phyloP scores from a whole-genome alignment of 2,113 vertebrate species.

The Macquaria ambigua region DNA sequence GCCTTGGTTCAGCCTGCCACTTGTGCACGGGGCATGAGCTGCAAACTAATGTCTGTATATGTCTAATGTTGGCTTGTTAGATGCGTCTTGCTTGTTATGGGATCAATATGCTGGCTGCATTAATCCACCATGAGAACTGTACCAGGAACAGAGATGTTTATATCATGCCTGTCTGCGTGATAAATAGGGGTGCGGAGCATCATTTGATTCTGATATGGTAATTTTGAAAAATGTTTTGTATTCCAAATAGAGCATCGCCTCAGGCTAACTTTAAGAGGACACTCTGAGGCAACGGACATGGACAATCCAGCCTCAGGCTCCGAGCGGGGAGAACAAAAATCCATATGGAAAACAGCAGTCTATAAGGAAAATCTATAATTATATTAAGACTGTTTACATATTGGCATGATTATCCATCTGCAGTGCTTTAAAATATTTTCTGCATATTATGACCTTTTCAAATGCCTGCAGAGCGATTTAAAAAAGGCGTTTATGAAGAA shows the following conservation, averaged over 20 bases:
- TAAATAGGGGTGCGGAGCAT: slow-evolving; percentile 39
- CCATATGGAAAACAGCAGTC: slow-evolving; percentile 27
- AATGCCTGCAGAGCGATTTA: slow-evolving; percentile 48
- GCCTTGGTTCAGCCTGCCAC: slow-evolving; percentile 47
- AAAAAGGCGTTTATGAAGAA: slow-evolving; percentile 46
- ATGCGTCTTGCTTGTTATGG: slow-evolving; percentile 40
- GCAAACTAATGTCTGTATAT: slow-evolving; percentile 62
- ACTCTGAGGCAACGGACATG: slow-evolving; percentile 24
- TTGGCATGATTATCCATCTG: slow-evolving; percentile 65
- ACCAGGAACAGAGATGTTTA: slow-evolving; percentile 58
- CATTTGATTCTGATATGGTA: slow-evolving; percentile 42
- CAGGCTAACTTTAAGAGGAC: slow-evolving; percentile 43
- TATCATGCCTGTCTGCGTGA: slow-evolving; percentile 39
- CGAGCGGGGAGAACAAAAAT: slow-evolving; percentile 21
- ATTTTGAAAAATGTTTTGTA: slow-evolving; percentile 49
- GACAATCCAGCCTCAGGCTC: slow-evolving; percentile 21
- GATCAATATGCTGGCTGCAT: slow-evolving; percentile 71
- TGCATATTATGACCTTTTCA: slow-evolving; percentile 68
- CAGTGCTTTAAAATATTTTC: slow-evolving; percentile 48
- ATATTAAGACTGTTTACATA: slow-evolving; percentile 56
- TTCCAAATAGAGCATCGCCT: slow-evolving; percentile 37
- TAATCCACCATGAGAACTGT: slow-evolving; percentile 49
- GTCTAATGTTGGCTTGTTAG: slow-evolving; percentile 53
- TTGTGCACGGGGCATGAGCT: slow-evolving; percentile 56
- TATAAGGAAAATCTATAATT: slow-evolving; percentile 52